A percentile compares a stretch with the other conserved stretches of the same genome.
These are phyloP conservation scores for Poecilia latipinna DNA, from an alignment of 2,113 vertebrate species.

Conservation along the genomic window DNA sequence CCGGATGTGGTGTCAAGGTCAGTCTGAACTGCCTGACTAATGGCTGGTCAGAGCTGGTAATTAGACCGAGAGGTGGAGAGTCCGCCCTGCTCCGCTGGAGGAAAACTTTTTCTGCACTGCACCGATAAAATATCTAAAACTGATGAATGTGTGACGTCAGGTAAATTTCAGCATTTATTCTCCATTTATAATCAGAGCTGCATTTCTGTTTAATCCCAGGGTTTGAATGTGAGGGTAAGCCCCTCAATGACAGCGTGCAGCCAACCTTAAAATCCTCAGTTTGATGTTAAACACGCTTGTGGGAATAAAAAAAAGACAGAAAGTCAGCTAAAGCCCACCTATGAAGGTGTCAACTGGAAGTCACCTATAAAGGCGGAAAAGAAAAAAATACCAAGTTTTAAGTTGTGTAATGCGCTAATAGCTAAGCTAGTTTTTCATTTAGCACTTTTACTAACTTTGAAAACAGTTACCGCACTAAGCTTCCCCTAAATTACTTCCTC, in stretches of 20 bases:
- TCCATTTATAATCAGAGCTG: constrained; percentile 63
- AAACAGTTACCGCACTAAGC: too few relatives aligned
- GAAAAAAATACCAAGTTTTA: background rate
- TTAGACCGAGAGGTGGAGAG: constrained; percentile 57
- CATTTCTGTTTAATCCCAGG: constrained; percentile 51
- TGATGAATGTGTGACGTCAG: constrained; percentile 76
- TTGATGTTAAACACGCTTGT: constrained; percentile 15
- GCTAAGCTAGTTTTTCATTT: too few relatives aligned
- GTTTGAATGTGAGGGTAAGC: constrained; percentile 18
- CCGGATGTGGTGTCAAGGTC: constrained; percentile 61
- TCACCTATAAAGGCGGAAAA: background rate
- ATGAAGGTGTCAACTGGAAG: background rate
- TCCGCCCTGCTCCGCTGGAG: constrained; percentile 21
- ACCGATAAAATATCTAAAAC: constrained; percentile 55
- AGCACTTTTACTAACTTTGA: too few relatives aligned
- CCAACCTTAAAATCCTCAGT: constrained; percentile 10
- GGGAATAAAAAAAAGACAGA: background rate
- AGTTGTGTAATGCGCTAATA: too few relatives aligned
- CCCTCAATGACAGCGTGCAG: constrained; percentile 24
- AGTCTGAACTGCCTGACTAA: constrained; percentile 68
- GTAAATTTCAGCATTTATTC: constrained; percentile 76
- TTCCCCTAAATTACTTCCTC: too few relatives aligned
- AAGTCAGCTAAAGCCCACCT: constrained; percentile 9
- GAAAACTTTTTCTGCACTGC: constrained; percentile 32
- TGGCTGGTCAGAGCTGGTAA: constrained; percentile 61